These are phyloP conservation scores for Alethe castanea DNA, from an alignment of 2,113 vertebrate genomes.

Conservation along the genomic window DNA sequence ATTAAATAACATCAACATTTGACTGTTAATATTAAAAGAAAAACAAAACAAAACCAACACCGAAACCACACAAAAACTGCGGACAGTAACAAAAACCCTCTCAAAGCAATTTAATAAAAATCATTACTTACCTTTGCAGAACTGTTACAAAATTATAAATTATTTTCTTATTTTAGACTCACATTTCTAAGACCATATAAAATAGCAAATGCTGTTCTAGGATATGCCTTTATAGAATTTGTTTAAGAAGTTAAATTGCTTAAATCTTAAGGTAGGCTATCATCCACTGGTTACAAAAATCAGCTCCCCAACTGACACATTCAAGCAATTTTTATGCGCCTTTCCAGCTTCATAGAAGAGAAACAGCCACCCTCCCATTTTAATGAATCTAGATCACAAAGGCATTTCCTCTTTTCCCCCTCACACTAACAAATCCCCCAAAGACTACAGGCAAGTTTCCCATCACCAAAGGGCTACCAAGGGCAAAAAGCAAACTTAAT, in stretches of 20 bases:
- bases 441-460: slow-evolving; percentile 11
- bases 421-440: slow-evolving; percentile 40
- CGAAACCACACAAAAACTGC: neutral
- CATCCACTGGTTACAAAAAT: neutral
- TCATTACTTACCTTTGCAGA: neutral
- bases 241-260: neutral
- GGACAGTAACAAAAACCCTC: neutral
- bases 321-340: slow-evolving; percentile 22
- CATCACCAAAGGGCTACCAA: slow-evolving; percentile 49
- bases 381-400: slow-evolving; percentile 25
- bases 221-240: neutral
- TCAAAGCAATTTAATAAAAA: neutral
- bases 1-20: neutral
- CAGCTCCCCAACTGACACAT: neutral
- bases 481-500: slow-evolving; percentile 63
- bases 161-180: neutral
- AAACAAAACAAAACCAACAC: neutral
- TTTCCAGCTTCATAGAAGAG: slow-evolving; percentile 15
- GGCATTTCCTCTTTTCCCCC: neutral
- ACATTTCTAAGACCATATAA: neutral
- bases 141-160: neutral
- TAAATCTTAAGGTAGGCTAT: neutral
- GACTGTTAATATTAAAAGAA: neutral
- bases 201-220: neutral
- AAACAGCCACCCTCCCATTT: neutral